Evolutionary conservation across 92 coral and sea anemone genomes (phyloP), one percentile per base, ranked within the genome.

Genomic region (Micromussa lordhowensis): DNA sequence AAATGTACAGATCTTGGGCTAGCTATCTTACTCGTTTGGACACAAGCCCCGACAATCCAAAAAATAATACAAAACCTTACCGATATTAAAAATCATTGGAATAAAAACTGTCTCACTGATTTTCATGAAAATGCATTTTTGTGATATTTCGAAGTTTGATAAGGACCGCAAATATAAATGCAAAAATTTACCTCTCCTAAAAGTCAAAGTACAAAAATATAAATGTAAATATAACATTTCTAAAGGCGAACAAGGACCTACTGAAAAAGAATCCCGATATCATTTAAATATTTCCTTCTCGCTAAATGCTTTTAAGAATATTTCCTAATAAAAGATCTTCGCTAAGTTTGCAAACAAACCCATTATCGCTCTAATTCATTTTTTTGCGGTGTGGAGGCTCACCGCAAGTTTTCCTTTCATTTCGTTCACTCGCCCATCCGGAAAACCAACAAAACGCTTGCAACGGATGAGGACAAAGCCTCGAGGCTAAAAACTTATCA

Each of bases 331-430:
- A 68, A 81, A 82, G 59, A 38, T 34, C 35, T 54, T 49, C 28
- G 74, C 22, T 40, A 75, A 19, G 57, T 75, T 75, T 58, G 88
- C 88, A 85, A 77, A 77, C 82, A 85, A 36, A 74, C 54, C 70
- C 82, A 75, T 36, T 75, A 30, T 58, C 30, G 15, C 3, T 75
- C 15, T 14, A 86, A 77, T 77, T 38, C 55, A 29, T 44, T 57
- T n/a, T 36, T 68, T 40, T 77, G 89, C 77, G 82, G 88, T 85
- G 63, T 24, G 49, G 32, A 55, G 57, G 44, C 58, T 31, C 35
- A 55, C 88, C 81, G 35, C 86, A 73, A 84, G 36, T 29, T 57
- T 72, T 84, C 11, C 26, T 14, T 54, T 54, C 10, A 54, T n/a
- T 61, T 66, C 71, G 32, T 12, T 82, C 49, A 28, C 30, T 26